Evolutionary conservation across 1,140 invertebrate genomes (phyloP).

Genomic region (Periplaneta americana): DNA sequence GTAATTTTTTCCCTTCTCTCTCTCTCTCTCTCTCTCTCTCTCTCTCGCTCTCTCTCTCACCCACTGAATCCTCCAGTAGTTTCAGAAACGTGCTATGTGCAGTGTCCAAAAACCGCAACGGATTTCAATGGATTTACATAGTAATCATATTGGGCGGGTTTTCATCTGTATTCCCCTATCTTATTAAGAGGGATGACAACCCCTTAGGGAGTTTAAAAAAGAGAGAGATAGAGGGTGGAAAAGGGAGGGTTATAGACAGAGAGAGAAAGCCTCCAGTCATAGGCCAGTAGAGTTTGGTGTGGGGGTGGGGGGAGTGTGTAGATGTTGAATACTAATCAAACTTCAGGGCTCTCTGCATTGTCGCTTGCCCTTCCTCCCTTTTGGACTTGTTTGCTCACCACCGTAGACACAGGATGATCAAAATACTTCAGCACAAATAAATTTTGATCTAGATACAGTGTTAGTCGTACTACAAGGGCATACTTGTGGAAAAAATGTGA

Average conservation of each 20-base stretch:
- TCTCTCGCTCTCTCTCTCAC: too few relatives aligned
- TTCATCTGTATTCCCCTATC: conserved; percentile 15
- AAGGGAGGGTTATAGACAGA: not conserved
- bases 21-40: not conserved
- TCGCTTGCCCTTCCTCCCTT: not conserved
- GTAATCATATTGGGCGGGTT: conserved; percentile 15
- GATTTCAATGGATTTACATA: conserved; percentile 19
- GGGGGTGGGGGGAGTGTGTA: not conserved
- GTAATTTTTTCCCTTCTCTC: not conserved
- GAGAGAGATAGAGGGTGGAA: not conserved
- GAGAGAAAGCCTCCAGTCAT: not conserved
- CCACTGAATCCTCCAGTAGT: not conserved
- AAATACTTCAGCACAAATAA: too few relatives aligned
- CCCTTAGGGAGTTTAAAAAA: conserved; percentile 7
- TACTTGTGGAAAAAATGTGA: too few relatives aligned
- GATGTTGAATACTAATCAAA: conserved; percentile 7
- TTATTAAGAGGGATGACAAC: conserved; percentile 16
- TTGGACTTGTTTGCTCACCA: not conserved
- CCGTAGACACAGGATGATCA: not conserved
- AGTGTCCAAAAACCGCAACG: conserved; percentile 2
- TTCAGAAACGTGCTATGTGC: not conserved
- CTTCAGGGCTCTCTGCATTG: not conserved
- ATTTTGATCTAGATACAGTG: too few relatives aligned
- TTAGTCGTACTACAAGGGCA: too few relatives aligned
- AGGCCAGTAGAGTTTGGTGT: not conserved